phyloP scores from a whole-genome alignment of 2,888 invertebrate genomes.

The Acrocera orbiculus region DNA sequence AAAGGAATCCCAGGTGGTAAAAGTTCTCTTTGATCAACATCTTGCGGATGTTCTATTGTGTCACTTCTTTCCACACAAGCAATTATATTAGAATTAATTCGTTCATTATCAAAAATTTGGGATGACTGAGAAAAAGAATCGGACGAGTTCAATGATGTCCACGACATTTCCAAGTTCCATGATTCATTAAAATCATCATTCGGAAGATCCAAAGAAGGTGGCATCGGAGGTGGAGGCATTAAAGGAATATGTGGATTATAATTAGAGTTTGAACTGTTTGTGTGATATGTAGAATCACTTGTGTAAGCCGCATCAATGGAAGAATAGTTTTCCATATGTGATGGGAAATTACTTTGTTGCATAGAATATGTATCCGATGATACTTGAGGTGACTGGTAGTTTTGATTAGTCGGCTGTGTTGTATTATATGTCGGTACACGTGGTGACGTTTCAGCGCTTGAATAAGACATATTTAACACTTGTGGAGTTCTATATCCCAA shows the following conservation, averaged over 20 bases:
- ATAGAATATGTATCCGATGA: too few relatives aligned
- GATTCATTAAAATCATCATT: slow-evolving; percentile 29
- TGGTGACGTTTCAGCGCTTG: too few relatives aligned
- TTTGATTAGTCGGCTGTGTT: too few relatives aligned
- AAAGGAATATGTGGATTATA: slow-evolving; percentile 18
- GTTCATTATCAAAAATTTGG: slow-evolving; percentile 44
- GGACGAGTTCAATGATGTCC: slow-evolving; percentile 25
- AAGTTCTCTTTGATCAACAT: slow-evolving; percentile 44
- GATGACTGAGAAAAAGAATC: slow-evolving; percentile 32
- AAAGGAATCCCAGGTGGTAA: slow-evolving; percentile 31
- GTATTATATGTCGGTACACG: too few relatives aligned
- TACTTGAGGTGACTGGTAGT: too few relatives aligned
- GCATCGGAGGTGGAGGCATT: slow-evolving; percentile 27
- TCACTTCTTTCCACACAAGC: slow-evolving; percentile 40
- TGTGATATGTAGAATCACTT: slow-evolving; percentile 13
- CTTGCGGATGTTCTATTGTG: slow-evolving; percentile 26
- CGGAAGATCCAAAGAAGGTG: slow-evolving; percentile 19
- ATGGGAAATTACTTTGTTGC: too few relatives aligned
- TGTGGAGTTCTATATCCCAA: slow-evolving; percentile 1
- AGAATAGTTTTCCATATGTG: slow-evolving; percentile 12
- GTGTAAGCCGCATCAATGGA: slow-evolving; percentile 15
- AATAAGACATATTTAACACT: too few relatives aligned
- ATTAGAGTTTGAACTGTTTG: slow-evolving; percentile 10
- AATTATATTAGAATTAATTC: slow-evolving; percentile 35
- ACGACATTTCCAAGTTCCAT: slow-evolving; percentile 33